A percentile compares a stretch with the other conserved stretches of the same genome.
Conservation (phyloP, 1,140 invertebrate genomes). For the Hyles euphorbiae region DNA sequence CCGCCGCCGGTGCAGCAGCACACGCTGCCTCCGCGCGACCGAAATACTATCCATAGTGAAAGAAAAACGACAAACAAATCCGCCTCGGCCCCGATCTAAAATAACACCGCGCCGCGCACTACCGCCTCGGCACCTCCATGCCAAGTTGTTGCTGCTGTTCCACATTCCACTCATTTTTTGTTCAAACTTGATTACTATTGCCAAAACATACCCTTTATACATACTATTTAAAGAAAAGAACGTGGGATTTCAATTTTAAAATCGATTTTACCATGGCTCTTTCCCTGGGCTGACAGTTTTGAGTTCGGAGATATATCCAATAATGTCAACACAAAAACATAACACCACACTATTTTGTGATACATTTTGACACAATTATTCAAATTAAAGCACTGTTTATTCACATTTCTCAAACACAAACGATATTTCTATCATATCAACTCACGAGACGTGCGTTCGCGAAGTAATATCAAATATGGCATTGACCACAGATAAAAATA, state of each 20-base stretch:
- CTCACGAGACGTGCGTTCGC: slow-evolving; percentile 48
- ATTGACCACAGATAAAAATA: no score
- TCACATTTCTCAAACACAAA: slow-evolving; percentile 54
- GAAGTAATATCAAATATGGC: slow-evolving; percentile 7
- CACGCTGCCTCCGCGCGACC: slow-evolving; percentile 2
- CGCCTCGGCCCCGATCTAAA: slow-evolving; percentile 44
- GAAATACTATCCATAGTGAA: slow-evolving; percentile 34
- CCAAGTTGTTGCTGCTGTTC: slow-evolving; percentile 25
- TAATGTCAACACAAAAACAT: slow-evolving; percentile 62
- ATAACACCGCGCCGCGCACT: slow-evolving; percentile 39
- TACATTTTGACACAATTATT: slow-evolving; percentile 52
- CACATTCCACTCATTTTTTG: slow-evolving; percentile 4
- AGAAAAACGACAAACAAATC: slow-evolving; percentile 42
- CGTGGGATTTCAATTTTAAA: slow-evolving; percentile 20
- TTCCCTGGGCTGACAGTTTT: slow-evolving; percentile 64
- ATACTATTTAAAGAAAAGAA: not conserved
- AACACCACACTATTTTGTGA: slow-evolving; percentile 64
- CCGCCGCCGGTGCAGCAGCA: not conserved
- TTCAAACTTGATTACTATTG: not conserved
- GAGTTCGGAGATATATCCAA: slow-evolving; percentile 64
- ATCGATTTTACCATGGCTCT: slow-evolving; percentile 73
- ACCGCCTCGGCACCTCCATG: slow-evolving; percentile 19
- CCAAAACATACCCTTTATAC: not conserved
- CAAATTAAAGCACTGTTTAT: slow-evolving; percentile 37
- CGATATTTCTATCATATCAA: slow-evolving; percentile 42